A percentile compares a stretch with the other conserved stretches of the same genome.
These are phyloP conservation scores for Lasius platythorax DNA, from an alignment of 2,888 invertebrate genomes.

Conservation along the genomic window DNA sequence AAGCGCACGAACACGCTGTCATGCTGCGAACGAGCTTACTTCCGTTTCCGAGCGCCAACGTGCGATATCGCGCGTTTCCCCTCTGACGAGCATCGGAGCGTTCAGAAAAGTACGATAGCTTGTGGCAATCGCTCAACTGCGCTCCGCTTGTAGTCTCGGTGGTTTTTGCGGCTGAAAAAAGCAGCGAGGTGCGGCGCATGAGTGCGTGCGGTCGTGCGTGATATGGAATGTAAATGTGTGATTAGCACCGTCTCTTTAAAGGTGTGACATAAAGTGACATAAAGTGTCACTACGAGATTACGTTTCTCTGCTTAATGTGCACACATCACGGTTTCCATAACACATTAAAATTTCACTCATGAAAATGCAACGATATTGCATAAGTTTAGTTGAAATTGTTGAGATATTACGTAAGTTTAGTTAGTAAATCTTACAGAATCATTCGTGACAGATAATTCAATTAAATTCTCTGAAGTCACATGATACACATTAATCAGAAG, in stretches of 20 bases:
- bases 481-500: slow-evolving; percentile 1
- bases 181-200: slow-evolving; percentile 68
- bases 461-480: not conserved
- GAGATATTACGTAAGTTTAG: not conserved
- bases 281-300: not conserved
- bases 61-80: slow-evolving; percentile 56
- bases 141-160: slow-evolving; percentile 69
- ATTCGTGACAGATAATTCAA: not conserved
- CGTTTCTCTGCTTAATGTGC: not conserved
- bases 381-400: not conserved
- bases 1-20: slow-evolving; percentile 39
- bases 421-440: not conserved
- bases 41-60: slow-evolving; percentile 45
- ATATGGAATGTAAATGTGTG: slow-evolving; percentile 9
- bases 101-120: slow-evolving; percentile 67
- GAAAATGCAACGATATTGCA: not conserved
- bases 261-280: not conserved
- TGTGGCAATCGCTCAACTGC: slow-evolving; percentile 71
- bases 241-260: slow-evolving; percentile 5
- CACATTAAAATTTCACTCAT: not conserved
- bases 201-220: slow-evolving; percentile 47
- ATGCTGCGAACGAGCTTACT: slow-evolving; percentile 51
- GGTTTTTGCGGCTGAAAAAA: slow-evolving; percentile 72
- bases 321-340: not conserved
- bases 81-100: slow-evolving; percentile 57